Conservation (phyloP, 2,888 invertebrate species). For the Macropis europaea region DNA sequence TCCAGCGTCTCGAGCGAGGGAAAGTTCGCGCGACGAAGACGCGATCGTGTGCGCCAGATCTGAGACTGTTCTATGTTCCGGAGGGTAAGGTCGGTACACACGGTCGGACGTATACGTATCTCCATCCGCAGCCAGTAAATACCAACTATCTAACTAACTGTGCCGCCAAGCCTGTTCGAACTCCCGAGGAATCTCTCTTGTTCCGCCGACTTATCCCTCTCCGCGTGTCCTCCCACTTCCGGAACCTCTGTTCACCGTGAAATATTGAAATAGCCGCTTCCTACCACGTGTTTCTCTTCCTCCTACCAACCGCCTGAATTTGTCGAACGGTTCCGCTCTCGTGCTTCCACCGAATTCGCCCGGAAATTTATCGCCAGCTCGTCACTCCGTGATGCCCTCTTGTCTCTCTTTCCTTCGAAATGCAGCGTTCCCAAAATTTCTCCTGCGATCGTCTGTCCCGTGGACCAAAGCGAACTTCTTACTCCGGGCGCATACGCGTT, state of each 20-base stretch:
- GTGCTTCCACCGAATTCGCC: conserved; percentile 6
- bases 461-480: too few species aligned
- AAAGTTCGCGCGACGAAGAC: neutral
- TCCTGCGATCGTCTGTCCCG: too few species aligned
- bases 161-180: conserved; percentile 10
- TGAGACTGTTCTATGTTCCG: neutral
- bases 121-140: conserved; percentile 59
- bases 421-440: too few species aligned
- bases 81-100: conserved; percentile 12
- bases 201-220: conserved; percentile 33
- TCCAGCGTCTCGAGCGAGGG: neutral
- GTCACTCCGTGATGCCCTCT: neutral
- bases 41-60: neutral
- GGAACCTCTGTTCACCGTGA: conserved; percentile 23
- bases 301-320: conserved; percentile 34
- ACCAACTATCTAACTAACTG: conserved; percentile 62
- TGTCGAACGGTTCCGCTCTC: conserved; percentile 28
- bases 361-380: conserved; percentile 20
- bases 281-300: conserved; percentile 15
- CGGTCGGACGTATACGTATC: conserved; percentile 38
- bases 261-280: conserved; percentile 36
- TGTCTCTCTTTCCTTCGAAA: neutral
- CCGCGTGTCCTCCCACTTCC: conserved; percentile 14
- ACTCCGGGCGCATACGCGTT: too few species aligned
- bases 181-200: conserved; percentile 36